Conservation (phyloP, 1,140 invertebrate genomes). For the Dermatophagoides farinae region DNA sequence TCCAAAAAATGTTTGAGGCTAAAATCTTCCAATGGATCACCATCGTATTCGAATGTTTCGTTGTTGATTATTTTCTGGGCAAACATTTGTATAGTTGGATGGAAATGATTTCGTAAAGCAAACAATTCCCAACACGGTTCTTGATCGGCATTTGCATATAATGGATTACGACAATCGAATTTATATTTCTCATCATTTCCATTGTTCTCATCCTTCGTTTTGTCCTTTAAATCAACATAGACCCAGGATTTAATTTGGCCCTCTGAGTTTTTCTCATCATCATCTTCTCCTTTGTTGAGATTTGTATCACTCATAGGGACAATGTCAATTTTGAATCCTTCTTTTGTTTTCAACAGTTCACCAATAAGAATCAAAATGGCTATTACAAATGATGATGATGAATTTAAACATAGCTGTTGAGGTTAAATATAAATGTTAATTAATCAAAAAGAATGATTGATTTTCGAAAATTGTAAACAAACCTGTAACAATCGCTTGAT, state of each 20-base stretch:
- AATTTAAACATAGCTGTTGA: conserved; percentile 19
- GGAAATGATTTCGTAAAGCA: conserved; percentile 50
- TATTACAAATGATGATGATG: conserved; percentile 41
- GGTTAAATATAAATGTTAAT: background rate
- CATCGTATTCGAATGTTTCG: conserved; percentile 48
- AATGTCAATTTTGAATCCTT: conserved; percentile 13
- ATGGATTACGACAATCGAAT: conserved; percentile 54
- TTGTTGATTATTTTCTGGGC: conserved; percentile 51
- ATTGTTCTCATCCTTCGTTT: conserved; percentile 2
- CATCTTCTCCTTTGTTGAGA: background rate
- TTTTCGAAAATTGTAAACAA: background rate
- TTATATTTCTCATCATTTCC: conserved; percentile 37
- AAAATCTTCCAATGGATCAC: conserved; percentile 81
- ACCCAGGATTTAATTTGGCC: conserved; percentile 12
- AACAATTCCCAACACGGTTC: conserved; percentile 48
- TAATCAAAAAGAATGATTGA: background rate
- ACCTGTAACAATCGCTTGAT: conserved; percentile 72
- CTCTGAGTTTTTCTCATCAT: conserved; percentile 20
- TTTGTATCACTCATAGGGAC: background rate
- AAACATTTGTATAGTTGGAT: conserved; percentile 75
- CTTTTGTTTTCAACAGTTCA: conserved; percentile 34
- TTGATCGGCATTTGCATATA: conserved; percentile 49
- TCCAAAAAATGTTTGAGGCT: conserved; percentile 71
- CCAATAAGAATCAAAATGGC: conserved; percentile 58
- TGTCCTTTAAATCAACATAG: background rate